Conservation (phyloP, 2,113 vertebrate genomes). For the Cyanoramphus novaezelandiae region DNA sequence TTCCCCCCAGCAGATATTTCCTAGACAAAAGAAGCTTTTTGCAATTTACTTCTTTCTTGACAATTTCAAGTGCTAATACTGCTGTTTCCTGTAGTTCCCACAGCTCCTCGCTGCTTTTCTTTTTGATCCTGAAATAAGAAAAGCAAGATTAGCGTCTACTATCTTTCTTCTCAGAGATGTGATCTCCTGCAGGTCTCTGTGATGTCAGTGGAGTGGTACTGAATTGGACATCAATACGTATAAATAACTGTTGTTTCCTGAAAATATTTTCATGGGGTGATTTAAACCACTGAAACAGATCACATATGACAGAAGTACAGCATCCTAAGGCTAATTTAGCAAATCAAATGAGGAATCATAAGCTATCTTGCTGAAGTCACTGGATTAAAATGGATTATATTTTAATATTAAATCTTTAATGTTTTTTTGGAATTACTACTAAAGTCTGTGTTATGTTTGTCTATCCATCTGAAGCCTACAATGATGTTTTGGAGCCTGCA, state of each 20-base stretch:
- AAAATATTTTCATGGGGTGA: neutral
- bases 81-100: slow-evolving; percentile 21
- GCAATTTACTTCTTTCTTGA: slow-evolving; percentile 21
- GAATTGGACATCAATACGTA: neutral
- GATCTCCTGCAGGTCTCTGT: slow-evolving; percentile 14
- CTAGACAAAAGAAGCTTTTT: slow-evolving; percentile 21
- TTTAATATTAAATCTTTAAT: neutral
- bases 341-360: neutral
- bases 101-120: slow-evolving; percentile 25
- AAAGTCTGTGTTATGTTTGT: neutral
- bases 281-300: neutral
- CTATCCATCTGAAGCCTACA: neutral
- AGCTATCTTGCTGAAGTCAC: neutral
- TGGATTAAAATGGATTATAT: neutral
- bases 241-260: slow-evolving; percentile 23
- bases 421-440: neutral
- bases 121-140: slow-evolving; percentile 34
- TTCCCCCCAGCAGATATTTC: neutral
- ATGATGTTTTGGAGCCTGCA: neutral
- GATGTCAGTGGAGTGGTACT: neutral
- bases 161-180: neutral
- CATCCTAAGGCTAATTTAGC: neutral
- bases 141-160: neutral
- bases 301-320: neutral
- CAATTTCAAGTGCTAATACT: slow-evolving; percentile 20